Evolutionary conservation across 2,888 invertebrate genomes (phyloP).

Genomic region (Rosalia funebris): DNA sequence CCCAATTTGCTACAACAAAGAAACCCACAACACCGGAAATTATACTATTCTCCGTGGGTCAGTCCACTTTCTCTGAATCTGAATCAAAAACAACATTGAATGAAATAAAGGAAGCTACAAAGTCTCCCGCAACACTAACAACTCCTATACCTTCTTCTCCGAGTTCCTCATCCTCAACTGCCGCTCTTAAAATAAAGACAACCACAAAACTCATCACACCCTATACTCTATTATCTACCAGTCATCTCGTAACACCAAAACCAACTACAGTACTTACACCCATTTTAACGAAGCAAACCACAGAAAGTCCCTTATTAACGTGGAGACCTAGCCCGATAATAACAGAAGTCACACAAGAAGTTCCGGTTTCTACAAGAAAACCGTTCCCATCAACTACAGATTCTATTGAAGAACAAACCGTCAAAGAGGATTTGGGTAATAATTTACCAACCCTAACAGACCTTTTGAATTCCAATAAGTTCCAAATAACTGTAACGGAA

Average conservation of each 20-base stretch:
- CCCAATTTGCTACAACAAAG: conserved; percentile 6
- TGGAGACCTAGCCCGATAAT: conserved; percentile 28
- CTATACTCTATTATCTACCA: conserved; percentile 16
- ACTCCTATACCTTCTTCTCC: conserved; percentile 7
- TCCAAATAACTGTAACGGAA: too few relatives aligned
- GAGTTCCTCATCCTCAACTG: conserved; percentile 13
- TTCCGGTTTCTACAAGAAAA: conserved; percentile 16
- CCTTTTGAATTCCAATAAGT: conserved; percentile 20
- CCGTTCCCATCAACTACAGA: conserved; percentile 9
- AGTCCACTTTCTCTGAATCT: not conserved
- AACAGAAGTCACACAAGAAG: conserved; percentile 30
- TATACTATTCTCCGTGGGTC: not conserved
- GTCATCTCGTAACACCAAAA: conserved; percentile 12
- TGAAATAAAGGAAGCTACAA: conserved; percentile 1
- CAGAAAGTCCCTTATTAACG: conserved; percentile 3
- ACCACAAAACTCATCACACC: not conserved
- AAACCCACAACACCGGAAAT: not conserved
- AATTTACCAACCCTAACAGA: conserved; percentile 26
- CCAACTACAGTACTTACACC: not conserved
- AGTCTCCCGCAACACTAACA: not conserved
- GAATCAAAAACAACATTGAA: not conserved
- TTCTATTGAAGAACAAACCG: conserved; percentile 17
- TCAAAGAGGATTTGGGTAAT: conserved; percentile 20
- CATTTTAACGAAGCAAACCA: not conserved
- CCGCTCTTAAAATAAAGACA: not conserved